Base-by-base conservation (phyloP, 2,888 invertebrate species). In the Apamea epomidion region DNA sequence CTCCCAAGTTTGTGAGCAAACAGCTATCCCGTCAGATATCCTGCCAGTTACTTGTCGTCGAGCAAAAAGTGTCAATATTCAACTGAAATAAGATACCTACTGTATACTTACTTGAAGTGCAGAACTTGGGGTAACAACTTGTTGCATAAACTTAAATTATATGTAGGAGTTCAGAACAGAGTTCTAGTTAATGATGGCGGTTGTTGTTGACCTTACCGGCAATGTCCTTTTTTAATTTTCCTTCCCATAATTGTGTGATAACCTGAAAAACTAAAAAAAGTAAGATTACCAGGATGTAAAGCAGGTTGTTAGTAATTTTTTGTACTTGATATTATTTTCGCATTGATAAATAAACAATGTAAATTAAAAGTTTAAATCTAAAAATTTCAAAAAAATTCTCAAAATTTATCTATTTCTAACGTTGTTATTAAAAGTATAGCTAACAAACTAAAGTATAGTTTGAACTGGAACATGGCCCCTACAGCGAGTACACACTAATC, bases 141-240 rank as follows among this genome's bases (percentile, higher is more conserved):
- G 87, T 86, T 85, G 85, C 87, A 62, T 73, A 29, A 76, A 54
- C n/a, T 72, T 67, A 65, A 65, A 54, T 45, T 70, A 6, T 71
- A 71, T 74, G 74, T n/a, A 62, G 29, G 32, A 54, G 29, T 45
- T 77, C 62, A 69, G 37, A 21, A 54, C 12, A 81, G 29, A 29
- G 58, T 51, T 54, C 1, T 21, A 1, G 29, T 32, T 12, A 18
- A 21, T 37, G 25, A 67, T 62, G 18, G 10, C 10, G 7, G 14
- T 32, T 21, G 29, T 48, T 37, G 48, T 48, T 48, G 25, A 70
- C 18, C 29, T 64, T 37, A 25, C 54, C 32, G 18, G 16, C 7
- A 29, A 29, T 67, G 10, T n/a, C 10, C 16, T n/a, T 32, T 45
- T 37, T 10, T 12, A 51, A 32, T 51, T 51, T 45, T 21, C 21